Evolutionary conservation across 2,888 invertebrate genomes (phyloP).

Genomic region (Flexamia atlantica): DNA sequence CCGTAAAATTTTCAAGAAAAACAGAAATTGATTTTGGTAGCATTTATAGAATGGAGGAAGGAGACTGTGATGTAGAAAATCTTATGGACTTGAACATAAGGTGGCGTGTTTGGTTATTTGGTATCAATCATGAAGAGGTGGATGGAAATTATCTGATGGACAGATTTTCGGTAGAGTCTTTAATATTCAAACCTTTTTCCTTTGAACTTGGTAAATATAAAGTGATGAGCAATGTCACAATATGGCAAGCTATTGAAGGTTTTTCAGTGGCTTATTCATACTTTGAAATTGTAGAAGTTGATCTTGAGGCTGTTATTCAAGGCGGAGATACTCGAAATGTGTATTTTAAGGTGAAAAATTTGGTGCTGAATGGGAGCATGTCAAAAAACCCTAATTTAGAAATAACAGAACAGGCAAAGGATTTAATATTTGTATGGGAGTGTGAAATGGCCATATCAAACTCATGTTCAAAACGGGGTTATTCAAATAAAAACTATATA

Average conservation of each 20-base stretch:
- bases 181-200: neutral
- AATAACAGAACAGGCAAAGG: neutral
- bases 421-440: neutral
- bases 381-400: slow-evolving; percentile 10
- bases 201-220: neutral
- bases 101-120: neutral
- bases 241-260: neutral
- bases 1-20: neutral
- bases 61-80: neutral
- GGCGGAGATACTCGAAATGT: neutral
- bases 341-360: neutral
- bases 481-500: neutral
- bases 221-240: neutral
- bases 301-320: neutral
- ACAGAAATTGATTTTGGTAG: neutral
- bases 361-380: neutral
- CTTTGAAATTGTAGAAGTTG: neutral
- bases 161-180: neutral
- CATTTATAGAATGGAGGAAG: neutral
- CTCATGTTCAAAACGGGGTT: too few species aligned
- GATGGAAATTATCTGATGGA: neutral
- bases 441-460: neutral
- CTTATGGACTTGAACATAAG: neutral
- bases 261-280: slow-evolving; percentile 7
- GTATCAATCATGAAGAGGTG: neutral